Evolutionary conservation across 1,140 invertebrate species (phyloP), one percentile per base, ranked within the genome.

Genomic region (Dendroctonus ponderosae): DNA sequence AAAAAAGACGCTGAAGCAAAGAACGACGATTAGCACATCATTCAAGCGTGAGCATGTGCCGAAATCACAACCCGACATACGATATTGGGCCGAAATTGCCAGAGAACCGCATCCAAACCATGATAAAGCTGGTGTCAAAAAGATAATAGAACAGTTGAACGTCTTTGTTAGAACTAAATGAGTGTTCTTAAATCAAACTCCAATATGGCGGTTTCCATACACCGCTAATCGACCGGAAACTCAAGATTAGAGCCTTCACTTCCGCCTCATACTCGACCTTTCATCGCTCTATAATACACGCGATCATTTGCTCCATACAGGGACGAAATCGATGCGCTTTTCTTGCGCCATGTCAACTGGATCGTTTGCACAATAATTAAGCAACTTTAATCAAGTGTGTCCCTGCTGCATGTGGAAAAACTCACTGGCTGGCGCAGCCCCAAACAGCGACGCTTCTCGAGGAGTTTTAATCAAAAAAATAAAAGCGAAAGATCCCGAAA

Each of bases 131-230:
- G 60, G 63, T 74, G 76, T 74, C 75, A 74, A 74, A 75, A 75
- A 76, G 75, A 77, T 77, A 77, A 77, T 76, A 72, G 75, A 72
- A 77, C 71, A 76, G 73, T 76, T 74, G 74, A 76, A 74, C 71
- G 76, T 73, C 76, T 77, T 77, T 77, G 76, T 77, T 71, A 75
- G 68, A 53, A 67, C 70, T 72, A 77, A 77, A 77, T 77, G 76
- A 76, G 76, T 75, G 75, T 77, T 75, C 76, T 75, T 77, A 77
- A 76, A 77, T 77, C 76, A 77, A 77, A 77, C 71, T 75, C 74
- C 76, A 77, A 77, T 77, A 77, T 77, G 76, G 76, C 74, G 76
- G 68, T 71, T 72, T 71, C 69, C 75, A 72, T 73, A 66, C 68
- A 68, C 37, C 67, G 70, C 75, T 75, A 77, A 77, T 77, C 76